A percentile compares a stretch with the other conserved stretches of the same genome.
Evolutionary conservation across 2,888 invertebrate genomes (phyloP).

Genomic region (Apantesis nais): DNA sequence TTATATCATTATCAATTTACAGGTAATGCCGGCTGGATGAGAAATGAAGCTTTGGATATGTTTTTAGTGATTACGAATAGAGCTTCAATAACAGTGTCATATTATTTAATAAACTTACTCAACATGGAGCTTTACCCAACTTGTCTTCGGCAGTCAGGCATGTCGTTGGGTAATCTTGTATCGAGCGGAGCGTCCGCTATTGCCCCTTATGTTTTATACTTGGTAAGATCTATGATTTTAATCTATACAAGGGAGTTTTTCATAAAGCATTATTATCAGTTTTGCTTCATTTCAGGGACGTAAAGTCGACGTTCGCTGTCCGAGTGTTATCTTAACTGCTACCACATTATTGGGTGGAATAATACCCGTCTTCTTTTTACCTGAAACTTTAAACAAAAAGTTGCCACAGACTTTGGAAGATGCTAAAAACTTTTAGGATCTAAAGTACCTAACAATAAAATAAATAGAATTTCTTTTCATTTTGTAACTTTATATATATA

Average conservation of each 20-base stretch:
- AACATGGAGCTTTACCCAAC: constrained; percentile 89
- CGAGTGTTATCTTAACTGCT: constrained; percentile 57
- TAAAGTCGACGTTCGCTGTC: constrained; percentile 53
- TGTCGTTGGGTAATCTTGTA: constrained; percentile 85
- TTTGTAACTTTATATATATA: not conserved
- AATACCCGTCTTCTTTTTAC: constrained; percentile 80
- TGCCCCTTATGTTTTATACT: constrained; percentile 86
- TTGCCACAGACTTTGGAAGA: constrained; percentile 88
- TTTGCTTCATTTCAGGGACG: constrained; percentile 58
- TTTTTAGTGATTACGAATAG: constrained; percentile 77
- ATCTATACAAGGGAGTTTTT: not conserved
- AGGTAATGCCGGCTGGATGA: constrained; percentile 50
- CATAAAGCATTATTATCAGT: not conserved
- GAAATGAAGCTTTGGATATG: constrained; percentile 61
- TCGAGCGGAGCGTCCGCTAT: constrained; percentile 84
- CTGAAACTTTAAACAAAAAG: constrained; percentile 87
- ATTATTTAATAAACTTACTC: constrained; percentile 86
- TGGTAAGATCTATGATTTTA: constrained; percentile 66
- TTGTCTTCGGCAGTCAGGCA: constrained; percentile 87
- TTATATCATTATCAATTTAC: constrained; percentile 17
- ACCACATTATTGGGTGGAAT: constrained; percentile 74
- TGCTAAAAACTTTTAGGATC: constrained; percentile 83
- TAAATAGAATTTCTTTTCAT: not conserved
- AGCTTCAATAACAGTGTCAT: constrained; percentile 82
- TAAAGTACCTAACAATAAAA: constrained; percentile 50